phyloP scores from a whole-genome alignment of 2,113 vertebrate species.

The Epinephelus cyanopodus region DNA sequence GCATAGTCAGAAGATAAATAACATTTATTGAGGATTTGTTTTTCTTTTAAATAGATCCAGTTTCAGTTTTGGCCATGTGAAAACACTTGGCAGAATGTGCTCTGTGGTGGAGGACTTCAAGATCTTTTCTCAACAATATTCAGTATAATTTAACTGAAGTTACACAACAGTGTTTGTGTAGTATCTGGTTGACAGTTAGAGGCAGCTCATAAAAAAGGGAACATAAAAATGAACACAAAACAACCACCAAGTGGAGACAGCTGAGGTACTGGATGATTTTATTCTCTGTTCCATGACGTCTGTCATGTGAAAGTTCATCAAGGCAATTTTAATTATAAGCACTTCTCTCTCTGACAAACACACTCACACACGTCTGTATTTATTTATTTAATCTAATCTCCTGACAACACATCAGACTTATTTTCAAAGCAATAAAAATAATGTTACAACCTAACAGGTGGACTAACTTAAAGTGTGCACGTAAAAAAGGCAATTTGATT shows the following conservation, averaged over 20 bases:
- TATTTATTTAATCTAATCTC: not conserved
- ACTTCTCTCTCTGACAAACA: constrained; percentile 4
- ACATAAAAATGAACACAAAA: not conserved
- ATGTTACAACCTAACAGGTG: not conserved
- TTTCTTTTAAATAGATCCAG: not conserved
- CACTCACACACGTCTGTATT: too few species aligned
- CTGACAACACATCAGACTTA: not conserved
- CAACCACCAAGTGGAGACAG: not conserved
- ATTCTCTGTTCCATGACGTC: constrained; percentile 32
- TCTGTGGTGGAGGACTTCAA: not conserved
- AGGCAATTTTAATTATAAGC: not conserved
- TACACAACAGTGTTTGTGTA: too few species aligned
- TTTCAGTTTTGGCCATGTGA: not conserved
- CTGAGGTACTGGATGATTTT: constrained; percentile 6
- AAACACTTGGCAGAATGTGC: not conserved
- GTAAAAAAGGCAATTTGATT: not conserved
- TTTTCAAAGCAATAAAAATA: not conserved
- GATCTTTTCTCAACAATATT: not conserved
- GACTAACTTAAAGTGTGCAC: not conserved
- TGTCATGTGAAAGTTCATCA: constrained; percentile 10
- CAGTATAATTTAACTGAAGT: not conserved
- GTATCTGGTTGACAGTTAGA: not conserved
- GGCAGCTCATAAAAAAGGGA: not conserved
- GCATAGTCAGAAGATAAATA: not conserved
- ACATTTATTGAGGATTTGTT: not conserved